These are phyloP conservation scores for Gobio occitaniae DNA, from an alignment of 2,797 vertebrate genomes.

Conservation along the genomic window DNA sequence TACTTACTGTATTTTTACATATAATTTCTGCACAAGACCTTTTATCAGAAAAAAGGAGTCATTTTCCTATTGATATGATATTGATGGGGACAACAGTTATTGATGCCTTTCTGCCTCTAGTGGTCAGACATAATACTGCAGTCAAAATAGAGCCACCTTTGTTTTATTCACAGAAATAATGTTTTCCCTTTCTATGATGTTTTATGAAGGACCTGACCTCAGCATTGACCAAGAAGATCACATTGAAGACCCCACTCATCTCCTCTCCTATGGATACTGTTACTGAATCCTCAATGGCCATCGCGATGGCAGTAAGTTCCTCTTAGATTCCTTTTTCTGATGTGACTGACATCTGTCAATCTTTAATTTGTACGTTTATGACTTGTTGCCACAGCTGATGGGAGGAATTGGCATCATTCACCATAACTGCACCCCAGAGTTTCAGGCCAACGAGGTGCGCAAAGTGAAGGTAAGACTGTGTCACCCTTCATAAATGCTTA, in stretches of 20 bases:
- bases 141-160: neutral
- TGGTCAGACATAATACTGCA: neutral
- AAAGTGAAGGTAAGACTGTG: constrained; percentile 87
- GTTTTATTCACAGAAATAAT: neutral
- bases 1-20: too few species aligned
- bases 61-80: neutral
- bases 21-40: neutral
- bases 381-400: constrained; percentile 82
- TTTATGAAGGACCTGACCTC: constrained; percentile 87
- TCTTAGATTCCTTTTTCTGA: neutral
- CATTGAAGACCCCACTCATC: constrained; percentile 90
- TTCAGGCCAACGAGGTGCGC: constrained; percentile 93
- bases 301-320: constrained; percentile 90
- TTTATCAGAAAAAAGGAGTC: neutral
- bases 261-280: constrained; percentile 97
- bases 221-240: constrained; percentile 91
- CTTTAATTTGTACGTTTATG: neutral
- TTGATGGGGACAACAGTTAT: neutral
- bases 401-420: constrained; percentile 95
- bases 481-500: neutral
- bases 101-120: neutral
- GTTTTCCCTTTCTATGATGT: neutral
- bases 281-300: constrained; percentile 95
- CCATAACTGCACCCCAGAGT: constrained; percentile 95
- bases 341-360: neutral